Evolutionary conservation across 1,140 invertebrate species (phyloP).

Genomic region (Pseudoatta argentina): DNA sequence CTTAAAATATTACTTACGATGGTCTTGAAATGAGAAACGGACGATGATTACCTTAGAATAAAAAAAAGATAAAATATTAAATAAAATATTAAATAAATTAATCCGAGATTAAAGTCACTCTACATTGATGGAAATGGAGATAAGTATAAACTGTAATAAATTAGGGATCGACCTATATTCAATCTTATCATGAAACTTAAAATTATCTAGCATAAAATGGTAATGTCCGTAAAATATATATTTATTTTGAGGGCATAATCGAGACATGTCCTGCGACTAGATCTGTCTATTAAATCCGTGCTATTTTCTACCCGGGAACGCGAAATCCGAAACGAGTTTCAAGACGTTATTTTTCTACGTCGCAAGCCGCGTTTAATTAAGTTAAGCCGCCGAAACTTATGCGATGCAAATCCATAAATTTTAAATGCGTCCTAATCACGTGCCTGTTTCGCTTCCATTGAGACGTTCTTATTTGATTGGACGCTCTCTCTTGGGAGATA

Average conservation of each 20-base stretch:
- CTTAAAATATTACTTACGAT: too few relatives aligned
- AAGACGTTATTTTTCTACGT: neutral
- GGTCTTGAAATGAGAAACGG: too few relatives aligned
- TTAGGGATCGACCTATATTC: neutral
- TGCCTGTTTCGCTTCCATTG: conserved; percentile 27
- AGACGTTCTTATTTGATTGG: conserved; percentile 28
- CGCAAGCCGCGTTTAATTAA: conserved; percentile 25
- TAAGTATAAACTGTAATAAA: neutral
- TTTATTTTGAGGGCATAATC: neutral
- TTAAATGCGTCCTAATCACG: conserved; percentile 44
- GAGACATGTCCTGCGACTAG: too few relatives aligned
- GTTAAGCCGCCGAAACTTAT: neutral
- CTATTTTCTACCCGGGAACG: neutral
- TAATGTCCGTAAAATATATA: neutral
- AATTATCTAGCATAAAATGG: neutral
- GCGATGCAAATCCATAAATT: conserved; percentile 42
- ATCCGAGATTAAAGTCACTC: too few relatives aligned
- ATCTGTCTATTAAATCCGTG: neutral
- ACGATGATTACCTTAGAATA: too few relatives aligned
- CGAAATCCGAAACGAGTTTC: conserved; percentile 5
- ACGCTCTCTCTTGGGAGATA: neutral
- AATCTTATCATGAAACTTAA: neutral
- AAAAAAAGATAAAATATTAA: too few relatives aligned
- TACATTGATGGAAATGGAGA: too few relatives aligned
- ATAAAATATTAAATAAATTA: too few relatives aligned